These are phyloP conservation scores for Cremastinae sp. DNA, from an alignment of 2,888 invertebrate species.

Conservation along the genomic window DNA sequence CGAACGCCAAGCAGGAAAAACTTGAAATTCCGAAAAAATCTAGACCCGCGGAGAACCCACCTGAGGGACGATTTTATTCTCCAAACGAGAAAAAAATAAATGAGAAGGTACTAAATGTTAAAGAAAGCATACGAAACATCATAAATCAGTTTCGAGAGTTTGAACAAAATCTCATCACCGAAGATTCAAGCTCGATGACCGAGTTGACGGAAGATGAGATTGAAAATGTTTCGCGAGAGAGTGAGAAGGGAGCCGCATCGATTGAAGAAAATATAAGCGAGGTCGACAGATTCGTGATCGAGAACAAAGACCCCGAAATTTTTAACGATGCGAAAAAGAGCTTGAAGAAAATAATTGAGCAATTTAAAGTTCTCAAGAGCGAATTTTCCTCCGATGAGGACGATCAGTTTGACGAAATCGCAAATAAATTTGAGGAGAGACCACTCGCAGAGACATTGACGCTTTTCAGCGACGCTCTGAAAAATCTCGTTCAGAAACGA, in stretches of 20 bases:
- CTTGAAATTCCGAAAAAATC: slow-evolving; percentile 65
- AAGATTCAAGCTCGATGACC: slow-evolving; percentile 64
- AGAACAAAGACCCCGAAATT: slow-evolving; percentile 56
- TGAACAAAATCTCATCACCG: slow-evolving; percentile 73
- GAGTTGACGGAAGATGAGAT: slow-evolving; percentile 61
- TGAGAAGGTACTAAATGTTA: slow-evolving; percentile 67
- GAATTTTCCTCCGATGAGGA: slow-evolving; percentile 74
- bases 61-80: slow-evolving; percentile 39
- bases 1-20: slow-evolving; percentile 61
- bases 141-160: slow-evolving; percentile 78
- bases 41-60: slow-evolving; percentile 25
- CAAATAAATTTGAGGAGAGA: slow-evolving; percentile 70
- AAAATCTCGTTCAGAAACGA: slow-evolving; percentile 72
- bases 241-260: slow-evolving; percentile 55
- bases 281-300: slow-evolving; percentile 61
- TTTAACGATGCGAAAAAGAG: slow-evolving; percentile 73
- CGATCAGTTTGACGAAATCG: slow-evolving; percentile 73
- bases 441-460: slow-evolving; percentile 76
- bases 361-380: slow-evolving; percentile 74
- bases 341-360: slow-evolving; percentile 75
- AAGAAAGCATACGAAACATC: slow-evolving; percentile 76
- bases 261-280: slow-evolving; percentile 58
- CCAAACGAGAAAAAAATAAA: slow-evolving; percentile 58
- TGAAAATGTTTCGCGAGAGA: slow-evolving; percentile 42
- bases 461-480: slow-evolving; percentile 75